Percentiles rank a stretch among this genome's conserved stretches.
Conservation (phyloP, 2,797 vertebrate species). For the Sebastes taczanowskii region DNA sequence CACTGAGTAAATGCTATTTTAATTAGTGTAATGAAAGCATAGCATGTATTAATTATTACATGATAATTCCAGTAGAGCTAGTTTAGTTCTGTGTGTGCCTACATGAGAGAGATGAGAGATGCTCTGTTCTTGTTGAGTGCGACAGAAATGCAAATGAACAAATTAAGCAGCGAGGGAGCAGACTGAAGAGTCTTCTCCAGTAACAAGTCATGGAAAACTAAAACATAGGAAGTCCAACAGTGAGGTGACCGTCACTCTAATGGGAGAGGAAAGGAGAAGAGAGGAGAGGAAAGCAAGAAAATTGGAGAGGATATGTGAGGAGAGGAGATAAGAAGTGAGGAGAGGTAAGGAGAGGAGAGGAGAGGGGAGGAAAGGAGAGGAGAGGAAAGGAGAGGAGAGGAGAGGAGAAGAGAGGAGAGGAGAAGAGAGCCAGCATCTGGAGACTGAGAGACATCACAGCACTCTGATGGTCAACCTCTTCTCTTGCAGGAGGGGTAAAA, state of each 20-base stretch:
- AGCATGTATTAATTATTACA: conserved; percentile 67
- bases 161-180: conserved; percentile 19
- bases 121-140: background rate
- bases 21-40: conserved; percentile 63
- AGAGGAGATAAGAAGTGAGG: no score
- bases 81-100: conserved; percentile 28
- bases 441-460: conserved; percentile 87
- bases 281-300: background rate
- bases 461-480: conserved; percentile 83
- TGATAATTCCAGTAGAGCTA: conserved; percentile 70
- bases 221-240: background rate
- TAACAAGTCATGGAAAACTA: background rate
- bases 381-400: no score
- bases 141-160: conserved; percentile 52
- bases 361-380: no score
- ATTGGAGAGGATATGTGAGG: background rate
- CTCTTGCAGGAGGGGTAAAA: conserved; percentile 82
- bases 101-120: conserved; percentile 24
- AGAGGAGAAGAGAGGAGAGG: background rate
- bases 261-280: background rate
- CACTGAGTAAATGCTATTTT: conserved; percentile 47
- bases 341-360: background rate
- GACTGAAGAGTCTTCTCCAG: background rate
- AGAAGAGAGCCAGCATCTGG: conserved; percentile 87
- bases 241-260: background rate